Conservation (phyloP, 64 coral and sea anemone species). For the Catalaphyllia jardinei region DNA sequence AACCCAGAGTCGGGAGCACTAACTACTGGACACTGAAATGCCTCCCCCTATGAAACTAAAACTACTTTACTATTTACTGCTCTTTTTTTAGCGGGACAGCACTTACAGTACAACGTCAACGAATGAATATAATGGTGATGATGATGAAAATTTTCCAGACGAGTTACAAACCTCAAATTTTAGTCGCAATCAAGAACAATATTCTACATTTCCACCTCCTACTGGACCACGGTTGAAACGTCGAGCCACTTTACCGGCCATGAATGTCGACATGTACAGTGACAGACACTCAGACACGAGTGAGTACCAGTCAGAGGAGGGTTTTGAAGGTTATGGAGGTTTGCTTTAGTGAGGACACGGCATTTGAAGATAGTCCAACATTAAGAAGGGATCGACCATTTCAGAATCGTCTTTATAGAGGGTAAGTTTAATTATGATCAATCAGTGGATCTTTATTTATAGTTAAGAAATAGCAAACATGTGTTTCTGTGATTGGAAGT, state of each 20-base stretch:
- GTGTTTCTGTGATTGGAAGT: too few species aligned
- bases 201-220: slow-evolving; percentile 94
- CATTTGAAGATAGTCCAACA: slow-evolving; percentile 76
- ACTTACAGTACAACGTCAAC: slow-evolving; percentile 95
- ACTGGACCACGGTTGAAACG: slow-evolving; percentile 76
- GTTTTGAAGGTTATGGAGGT: slow-evolving; percentile 83
- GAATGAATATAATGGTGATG: slow-evolving; percentile 97
- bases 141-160: slow-evolving; percentile 76
- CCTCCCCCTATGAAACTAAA: too few species aligned
- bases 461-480: too few species aligned
- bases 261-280: slow-evolving; percentile 55
- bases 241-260: slow-evolving; percentile 43
- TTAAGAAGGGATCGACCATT: slow-evolving; percentile 46
- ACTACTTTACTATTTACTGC: neutral
- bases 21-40: neutral
- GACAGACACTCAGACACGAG: slow-evolving; percentile 75
- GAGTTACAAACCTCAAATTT: slow-evolving; percentile 72
- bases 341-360: slow-evolving; percentile 84
- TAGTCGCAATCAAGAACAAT: slow-evolving; percentile 84
- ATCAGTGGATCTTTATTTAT: neutral
- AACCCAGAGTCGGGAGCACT: neutral
- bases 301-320: slow-evolving; percentile 98
- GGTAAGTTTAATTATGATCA: neutral
- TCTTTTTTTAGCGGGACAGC: slow-evolving; percentile 65
- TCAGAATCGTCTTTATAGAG: slow-evolving; percentile 49